Conservation (phyloP, 2,888 invertebrate genomes). For the Eupithecia subumbrata region DNA sequence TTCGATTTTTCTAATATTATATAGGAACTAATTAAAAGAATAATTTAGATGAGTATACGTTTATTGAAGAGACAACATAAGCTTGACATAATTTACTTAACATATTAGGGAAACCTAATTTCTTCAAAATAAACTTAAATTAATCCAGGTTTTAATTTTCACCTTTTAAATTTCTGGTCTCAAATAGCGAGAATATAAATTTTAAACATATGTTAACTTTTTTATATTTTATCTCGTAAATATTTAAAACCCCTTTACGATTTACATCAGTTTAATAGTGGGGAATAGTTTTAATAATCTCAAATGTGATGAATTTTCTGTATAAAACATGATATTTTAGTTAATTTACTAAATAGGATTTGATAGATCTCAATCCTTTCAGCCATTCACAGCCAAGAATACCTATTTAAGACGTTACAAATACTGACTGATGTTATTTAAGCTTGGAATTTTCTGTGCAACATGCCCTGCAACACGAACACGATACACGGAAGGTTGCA, state of each 20-base stretch:
- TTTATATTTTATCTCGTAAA: neutral
- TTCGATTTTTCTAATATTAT: neutral
- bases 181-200: neutral
- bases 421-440: slow-evolving; percentile 34
- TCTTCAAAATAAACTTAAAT: slow-evolving; percentile 3
- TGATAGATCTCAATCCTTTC: slow-evolving; percentile 24
- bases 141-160: neutral
- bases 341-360: slow-evolving; percentile 29
- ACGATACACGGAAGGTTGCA: neutral
- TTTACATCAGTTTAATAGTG: neutral
- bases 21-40: slow-evolving; percentile 15
- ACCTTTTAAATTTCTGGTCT: neutral
- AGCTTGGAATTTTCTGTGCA: neutral
- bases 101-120: neutral
- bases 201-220: neutral
- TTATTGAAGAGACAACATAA: slow-evolving; percentile 12
- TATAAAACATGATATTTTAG: slow-evolving; percentile 34
- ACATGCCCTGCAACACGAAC: neutral
- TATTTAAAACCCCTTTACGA: neutral
- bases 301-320: slow-evolving; percentile 26
- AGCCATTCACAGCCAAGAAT: slow-evolving; percentile 45
- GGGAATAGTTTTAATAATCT: neutral
- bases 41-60: slow-evolving; percentile 1
- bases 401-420: slow-evolving; percentile 36
- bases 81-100: neutral